phyloP scores from a whole-genome alignment of 92 coral and sea anemone genomes.

The Porites rus region DNA sequence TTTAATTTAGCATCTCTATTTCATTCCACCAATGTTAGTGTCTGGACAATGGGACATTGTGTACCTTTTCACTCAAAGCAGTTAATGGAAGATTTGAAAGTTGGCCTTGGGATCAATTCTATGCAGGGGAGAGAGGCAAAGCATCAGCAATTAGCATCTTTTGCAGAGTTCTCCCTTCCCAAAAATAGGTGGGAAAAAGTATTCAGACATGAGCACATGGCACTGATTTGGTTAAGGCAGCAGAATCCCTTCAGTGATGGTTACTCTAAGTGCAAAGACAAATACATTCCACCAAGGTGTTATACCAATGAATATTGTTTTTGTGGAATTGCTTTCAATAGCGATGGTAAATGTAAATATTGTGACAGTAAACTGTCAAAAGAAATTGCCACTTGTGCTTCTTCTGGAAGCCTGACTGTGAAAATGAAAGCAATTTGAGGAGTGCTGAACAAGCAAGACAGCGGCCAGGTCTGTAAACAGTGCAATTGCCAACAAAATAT shows the following conservation, averaged over 20 bases:
- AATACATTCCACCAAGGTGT: slow-evolving; percentile 62
- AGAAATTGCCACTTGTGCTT: slow-evolving; percentile 60
- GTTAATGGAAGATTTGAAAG: slow-evolving; percentile 60
- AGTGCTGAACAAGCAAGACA: slow-evolving; percentile 33
- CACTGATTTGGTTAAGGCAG: slow-evolving; percentile 70
- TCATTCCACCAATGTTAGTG: slow-evolving; percentile 61
- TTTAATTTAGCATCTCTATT: slow-evolving; percentile 62
- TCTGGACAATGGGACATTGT: slow-evolving; percentile 78
- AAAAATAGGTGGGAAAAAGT: slow-evolving; percentile 76
- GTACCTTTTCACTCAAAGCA: slow-evolving; percentile 74
- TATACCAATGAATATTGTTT: slow-evolving; percentile 61
- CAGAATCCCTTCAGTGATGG: slow-evolving; percentile 66
- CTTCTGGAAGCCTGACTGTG: slow-evolving; percentile 61
- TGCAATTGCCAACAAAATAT: slow-evolving; percentile 20
- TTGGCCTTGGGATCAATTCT: slow-evolving; percentile 64
- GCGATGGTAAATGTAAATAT: slow-evolving; percentile 37
- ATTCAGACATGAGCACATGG: slow-evolving; percentile 73
- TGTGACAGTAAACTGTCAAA: slow-evolving; percentile 50
- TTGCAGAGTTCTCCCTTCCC: slow-evolving; percentile 64
- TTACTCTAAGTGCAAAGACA: slow-evolving; percentile 55
- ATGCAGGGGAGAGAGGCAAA: slow-evolving; percentile 82
- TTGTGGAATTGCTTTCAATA: slow-evolving; percentile 62
- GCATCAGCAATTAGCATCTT: slow-evolving; percentile 70
- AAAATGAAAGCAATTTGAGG: background rate
- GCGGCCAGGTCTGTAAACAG: slow-evolving; percentile 29